Evolutionary conservation across 2,888 invertebrate genomes (phyloP), one percentile per base, ranked within the genome.

Genomic region (Tholera decimalis): DNA sequence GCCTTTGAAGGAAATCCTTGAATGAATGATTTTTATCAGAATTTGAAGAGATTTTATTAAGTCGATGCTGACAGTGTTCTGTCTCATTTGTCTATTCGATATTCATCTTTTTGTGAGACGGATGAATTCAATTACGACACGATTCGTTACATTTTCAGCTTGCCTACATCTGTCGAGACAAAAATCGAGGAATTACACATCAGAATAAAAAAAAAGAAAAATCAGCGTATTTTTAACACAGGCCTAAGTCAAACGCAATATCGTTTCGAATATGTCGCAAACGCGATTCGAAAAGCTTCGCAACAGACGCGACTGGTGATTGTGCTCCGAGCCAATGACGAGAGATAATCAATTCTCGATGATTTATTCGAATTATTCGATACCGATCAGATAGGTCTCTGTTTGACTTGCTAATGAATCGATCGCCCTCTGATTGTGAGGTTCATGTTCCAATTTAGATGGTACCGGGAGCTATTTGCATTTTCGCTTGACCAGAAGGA

Each of bases 331-430:
- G 65, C 71, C 62, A 77, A 71, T 66, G 65, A 30, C 62, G 59
- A 37, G 39, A 75, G 73, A 73, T 79, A 81, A 82, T 80, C 77
- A 74, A 79, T 73, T 78, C 60, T 55, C 66, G 49, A 71, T 77
- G 62, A 82, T 80, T 81, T 67, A 82, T 58, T 47, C 46, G 56
- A 28, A 37, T 61, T 47, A 63, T 78, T 65, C 68, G 74, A 79
- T 72, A 62, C 55, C 66, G 37, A 66, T 54, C 63, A 54, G 72
- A 43, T 58, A 24, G 63, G 51, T 59, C 24, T 37, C 56, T 50
- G 73, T 79, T 83, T 82, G 82, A 84, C 83, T 87, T 85, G 83
- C 81, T 83, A 87, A 87, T 86, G 82, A 81, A 71, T 69, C 72
- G 74, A 65, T 70, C 56, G 62, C 68, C 69, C 63, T 70, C 74